These are phyloP conservation scores for Protonibea diacanthus DNA, from an alignment of 2,797 vertebrate genomes.

Conservation along the genomic window DNA sequence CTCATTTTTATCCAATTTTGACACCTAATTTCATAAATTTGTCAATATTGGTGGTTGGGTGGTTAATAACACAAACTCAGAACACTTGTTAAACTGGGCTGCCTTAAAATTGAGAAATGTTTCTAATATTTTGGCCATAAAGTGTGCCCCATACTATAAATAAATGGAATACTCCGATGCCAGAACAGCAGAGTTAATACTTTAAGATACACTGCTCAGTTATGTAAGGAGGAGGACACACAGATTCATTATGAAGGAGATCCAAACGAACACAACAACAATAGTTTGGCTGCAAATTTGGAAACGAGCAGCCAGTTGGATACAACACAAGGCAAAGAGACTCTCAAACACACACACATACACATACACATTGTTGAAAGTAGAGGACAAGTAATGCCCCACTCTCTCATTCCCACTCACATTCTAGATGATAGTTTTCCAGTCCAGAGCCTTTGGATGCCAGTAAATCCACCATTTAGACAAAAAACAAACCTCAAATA, in stretches of 20 bases:
- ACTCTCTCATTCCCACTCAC: constrained; percentile 34
- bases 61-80: too few relatives aligned
- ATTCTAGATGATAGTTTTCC: constrained; percentile 44
- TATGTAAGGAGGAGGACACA: not conserved
- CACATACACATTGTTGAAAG: constrained; percentile 10
- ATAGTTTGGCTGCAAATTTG: not conserved
- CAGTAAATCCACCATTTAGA: constrained; percentile 54
- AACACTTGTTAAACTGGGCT: too few relatives aligned
- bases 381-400: constrained; percentile 13
- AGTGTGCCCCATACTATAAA: not conserved
- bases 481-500: constrained; percentile 21
- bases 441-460: constrained; percentile 54
- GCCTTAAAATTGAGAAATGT: not conserved
- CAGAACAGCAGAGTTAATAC: not conserved
- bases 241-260: not conserved
- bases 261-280: not conserved
- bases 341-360: not conserved
- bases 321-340: constrained; percentile 19
- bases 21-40: too few relatives aligned
- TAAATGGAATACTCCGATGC: not conserved
- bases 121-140: not conserved
- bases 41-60: too few relatives aligned
- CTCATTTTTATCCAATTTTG: too few relatives aligned
- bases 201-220: not conserved
- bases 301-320: constrained; percentile 4